Base-by-base conservation (phyloP, 2,888 invertebrate genomes). In the Dryobota labecula region DNA sequence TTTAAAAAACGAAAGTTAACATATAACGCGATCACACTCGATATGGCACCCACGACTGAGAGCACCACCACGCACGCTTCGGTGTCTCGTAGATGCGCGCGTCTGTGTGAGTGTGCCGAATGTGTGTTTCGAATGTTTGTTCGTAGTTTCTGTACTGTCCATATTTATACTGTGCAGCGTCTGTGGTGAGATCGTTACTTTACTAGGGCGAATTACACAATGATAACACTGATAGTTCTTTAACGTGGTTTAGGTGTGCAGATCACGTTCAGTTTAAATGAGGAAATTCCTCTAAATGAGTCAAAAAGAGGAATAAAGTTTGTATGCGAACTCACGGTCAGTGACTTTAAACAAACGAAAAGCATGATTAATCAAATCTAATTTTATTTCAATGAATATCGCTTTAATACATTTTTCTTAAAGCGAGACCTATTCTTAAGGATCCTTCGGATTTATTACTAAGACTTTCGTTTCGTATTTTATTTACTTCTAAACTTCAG, bases 401-500 rank as follows among this genome's bases (percentile, higher is more conserved):
- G 43, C 56, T 57, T 43, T 11, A 69, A 51, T 33, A 56, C 70
- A 82, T 82, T 78, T 70, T 30, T 38, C 70, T 65, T 63, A 18
- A 57, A 80, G 20, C 30, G 38, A 66, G 61, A 78, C 70, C 62
- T 47, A 56, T 72, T 63, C 69, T 65, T 57, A 60, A 68, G 43
- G 20, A 65, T 58, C 43, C 70, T 68, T 68, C 63, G 47, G 62
- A 83, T 74, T 83, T 74, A 72, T 80, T 66, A 70, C 68, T 54
- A 13, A 77, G 80, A 82, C 70, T 82, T 66, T 58, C 57, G 57
- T 70, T 70, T 74, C 66, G 56, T 70, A 57, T 66, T 83, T 80
- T 72, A 83, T 76, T 77, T 83, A 80, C 79, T 72, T 82, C 51
- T 24, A 54, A 82, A 76, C 61, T 80, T 83, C 56, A 64, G 56